A percentile compares a stretch with the other conserved stretches of the same genome.
phyloP scores from a whole-genome alignment of 2,113 vertebrate species.

The Nothoprocta perdicaria region DNA sequence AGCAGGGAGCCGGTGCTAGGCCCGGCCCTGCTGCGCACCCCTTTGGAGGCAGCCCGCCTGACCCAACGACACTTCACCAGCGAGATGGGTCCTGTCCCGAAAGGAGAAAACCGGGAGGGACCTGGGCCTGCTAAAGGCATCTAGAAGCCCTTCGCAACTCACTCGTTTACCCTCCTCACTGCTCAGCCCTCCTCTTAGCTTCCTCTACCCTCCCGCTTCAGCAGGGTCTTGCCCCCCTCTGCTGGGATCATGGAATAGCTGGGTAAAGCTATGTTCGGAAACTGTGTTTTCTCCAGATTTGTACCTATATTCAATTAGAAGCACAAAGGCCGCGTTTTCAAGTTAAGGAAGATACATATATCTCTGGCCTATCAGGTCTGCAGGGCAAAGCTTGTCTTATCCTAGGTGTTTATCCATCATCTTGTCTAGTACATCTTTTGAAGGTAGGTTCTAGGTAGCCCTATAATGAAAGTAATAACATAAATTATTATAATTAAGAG shows the following conservation, averaged over 20 bases:
- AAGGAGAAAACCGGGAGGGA: background rate
- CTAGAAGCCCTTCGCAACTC: background rate
- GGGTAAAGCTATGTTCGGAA: background rate
- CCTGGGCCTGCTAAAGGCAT: no score
- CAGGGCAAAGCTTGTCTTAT: background rate
- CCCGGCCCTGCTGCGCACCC: no score
- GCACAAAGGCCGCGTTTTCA: fast-evolving
- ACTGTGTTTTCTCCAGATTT: background rate
- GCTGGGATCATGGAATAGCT: background rate
- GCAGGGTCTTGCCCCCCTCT: background rate
- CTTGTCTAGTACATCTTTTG: background rate
- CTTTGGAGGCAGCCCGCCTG: background rate
- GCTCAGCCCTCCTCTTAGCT: background rate
- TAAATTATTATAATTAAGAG: background rate
- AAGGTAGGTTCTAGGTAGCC: background rate
- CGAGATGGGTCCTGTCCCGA: no score
- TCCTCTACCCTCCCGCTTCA: background rate
- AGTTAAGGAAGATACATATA: background rate
- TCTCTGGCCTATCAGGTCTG: background rate
- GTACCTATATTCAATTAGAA: background rate
- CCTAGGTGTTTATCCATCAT: background rate
- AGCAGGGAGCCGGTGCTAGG: background rate
- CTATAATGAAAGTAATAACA: background rate
- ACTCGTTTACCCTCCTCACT: background rate
- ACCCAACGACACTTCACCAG: no score